These are phyloP conservation scores for Teleopsis dalmanni DNA, from an alignment of 1,140 invertebrate genomes.

Conservation along the genomic window DNA sequence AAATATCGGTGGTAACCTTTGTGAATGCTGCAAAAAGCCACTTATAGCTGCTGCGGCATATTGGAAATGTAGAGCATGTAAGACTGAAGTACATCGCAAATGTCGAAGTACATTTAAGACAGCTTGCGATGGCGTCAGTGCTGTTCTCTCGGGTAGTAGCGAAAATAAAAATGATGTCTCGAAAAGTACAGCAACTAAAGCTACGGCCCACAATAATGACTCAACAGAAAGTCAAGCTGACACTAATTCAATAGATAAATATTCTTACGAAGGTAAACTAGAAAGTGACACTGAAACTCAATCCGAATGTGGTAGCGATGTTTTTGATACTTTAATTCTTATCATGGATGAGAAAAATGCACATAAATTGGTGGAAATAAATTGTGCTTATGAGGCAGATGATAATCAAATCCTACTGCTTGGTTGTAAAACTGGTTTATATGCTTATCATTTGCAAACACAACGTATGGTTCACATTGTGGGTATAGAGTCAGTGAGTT, in stretches of 20 bases:
- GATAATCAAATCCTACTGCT: constrained; percentile 31
- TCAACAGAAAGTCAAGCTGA: constrained; percentile 7
- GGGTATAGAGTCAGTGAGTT: constrained; percentile 57
- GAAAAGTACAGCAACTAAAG: constrained; percentile 1
- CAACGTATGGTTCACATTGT: constrained; percentile 50
- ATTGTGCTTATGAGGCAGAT: constrained; percentile 34
- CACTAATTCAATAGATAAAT: constrained; percentile 15
- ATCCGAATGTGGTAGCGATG: constrained; percentile 13
- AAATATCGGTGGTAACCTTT: constrained; percentile 13
- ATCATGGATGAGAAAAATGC: background rate
- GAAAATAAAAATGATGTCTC: background rate
- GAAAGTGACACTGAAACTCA: background rate
- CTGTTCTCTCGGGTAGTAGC: background rate
- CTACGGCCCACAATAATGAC: constrained; percentile 7
- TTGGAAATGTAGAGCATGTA: constrained; percentile 41
- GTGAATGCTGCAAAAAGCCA: constrained; percentile 23
- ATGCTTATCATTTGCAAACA: constrained; percentile 31
- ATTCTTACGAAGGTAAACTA: constrained; percentile 16
- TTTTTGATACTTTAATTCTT: constrained; percentile 26
- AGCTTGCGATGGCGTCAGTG: constrained; percentile 17
- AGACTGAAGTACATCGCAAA: constrained; percentile 29
- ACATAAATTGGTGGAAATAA: constrained; percentile 22
- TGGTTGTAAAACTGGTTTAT: constrained; percentile 38
- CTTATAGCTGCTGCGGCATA: constrained; percentile 28
- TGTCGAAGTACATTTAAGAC: constrained; percentile 24